Percentiles rank a stretch among this genome's conserved stretches.
These are phyloP conservation scores for Carabus problematicus DNA, from an alignment of 2,888 invertebrate species.

Conservation along the genomic window DNA sequence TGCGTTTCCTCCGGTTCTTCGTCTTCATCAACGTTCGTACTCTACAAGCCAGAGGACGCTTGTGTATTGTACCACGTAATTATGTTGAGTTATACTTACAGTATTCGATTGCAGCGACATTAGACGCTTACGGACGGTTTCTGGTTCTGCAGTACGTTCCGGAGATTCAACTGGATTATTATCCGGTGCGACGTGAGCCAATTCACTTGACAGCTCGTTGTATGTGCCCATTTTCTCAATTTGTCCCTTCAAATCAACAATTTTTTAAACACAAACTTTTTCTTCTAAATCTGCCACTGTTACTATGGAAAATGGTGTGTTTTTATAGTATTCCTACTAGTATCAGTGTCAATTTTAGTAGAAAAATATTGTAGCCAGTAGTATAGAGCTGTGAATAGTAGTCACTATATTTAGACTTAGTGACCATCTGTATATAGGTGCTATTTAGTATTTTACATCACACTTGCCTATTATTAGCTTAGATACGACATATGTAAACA, in stretches of 20 bases:
- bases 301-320: too few species aligned
- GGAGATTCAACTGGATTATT: constrained; percentile 50
- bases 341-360: too few species aligned
- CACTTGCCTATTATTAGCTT: too few species aligned
- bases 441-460: too few species aligned
- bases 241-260: constrained; percentile 64
- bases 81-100: constrained; percentile 48
- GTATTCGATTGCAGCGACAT: constrained; percentile 52
- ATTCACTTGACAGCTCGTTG: constrained; percentile 63
- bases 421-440: background rate
- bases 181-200: constrained; percentile 50
- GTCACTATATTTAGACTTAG: background rate
- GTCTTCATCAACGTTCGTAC: constrained; percentile 54
- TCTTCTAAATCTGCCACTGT: too few species aligned
- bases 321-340: too few species aligned
- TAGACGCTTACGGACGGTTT: constrained; percentile 47
- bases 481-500: too few species aligned
- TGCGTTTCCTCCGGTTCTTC: constrained; percentile 67
- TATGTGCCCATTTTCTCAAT: constrained; percentile 67
- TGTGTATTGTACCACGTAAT: background rate
- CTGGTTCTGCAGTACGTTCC: constrained; percentile 51
- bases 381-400: background rate
- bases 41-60: constrained; percentile 46
- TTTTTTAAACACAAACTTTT: too few species aligned
- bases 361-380: background rate